Evolutionary conservation across 2,113 vertebrate species (phyloP).

Genomic region (Heteronetta atricapilla): DNA sequence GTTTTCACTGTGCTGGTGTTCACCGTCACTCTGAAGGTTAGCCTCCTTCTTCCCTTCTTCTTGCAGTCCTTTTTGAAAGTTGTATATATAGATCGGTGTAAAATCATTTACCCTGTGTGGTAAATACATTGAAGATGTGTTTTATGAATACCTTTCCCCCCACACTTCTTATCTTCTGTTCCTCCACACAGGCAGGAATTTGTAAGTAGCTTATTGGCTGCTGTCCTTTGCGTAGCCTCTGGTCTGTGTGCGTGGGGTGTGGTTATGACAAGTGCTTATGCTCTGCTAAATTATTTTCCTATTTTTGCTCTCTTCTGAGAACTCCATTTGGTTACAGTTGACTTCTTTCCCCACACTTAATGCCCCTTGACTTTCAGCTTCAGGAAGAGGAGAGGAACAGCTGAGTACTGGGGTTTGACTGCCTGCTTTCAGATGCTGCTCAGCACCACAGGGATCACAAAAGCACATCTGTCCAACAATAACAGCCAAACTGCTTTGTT

Average conservation of each 20-base stretch:
- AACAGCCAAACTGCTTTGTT: slow-evolving; percentile 5
- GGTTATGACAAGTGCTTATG: not conserved
- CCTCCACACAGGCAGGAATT: not conserved
- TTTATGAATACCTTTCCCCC: rapidly evolving
- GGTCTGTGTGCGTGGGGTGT: not conserved
- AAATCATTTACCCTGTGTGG: rapidly evolving
- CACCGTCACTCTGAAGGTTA: slow-evolving; percentile 96
- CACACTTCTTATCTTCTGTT: not conserved
- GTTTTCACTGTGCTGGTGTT: slow-evolving; percentile 96
- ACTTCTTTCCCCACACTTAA: not conserved
- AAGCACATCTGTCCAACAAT: not conserved
- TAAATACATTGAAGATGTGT: not conserved
- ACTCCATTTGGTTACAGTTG: not conserved
- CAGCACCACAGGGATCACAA: not conserved
- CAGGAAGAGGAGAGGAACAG: not conserved
- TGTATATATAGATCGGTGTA: rapidly evolving
- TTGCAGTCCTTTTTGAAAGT: not conserved
- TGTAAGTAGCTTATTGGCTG: not conserved
- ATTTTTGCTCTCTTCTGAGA: not conserved
- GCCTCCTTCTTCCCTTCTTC: not conserved
- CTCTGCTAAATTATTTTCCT: not conserved
- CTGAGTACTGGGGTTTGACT: not conserved
- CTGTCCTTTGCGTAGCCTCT: not conserved
- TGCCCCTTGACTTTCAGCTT: not conserved
- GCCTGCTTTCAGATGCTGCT: not conserved